Conservation (phyloP, 1,140 invertebrate species). For the Octopus bimaculoides region DNA sequence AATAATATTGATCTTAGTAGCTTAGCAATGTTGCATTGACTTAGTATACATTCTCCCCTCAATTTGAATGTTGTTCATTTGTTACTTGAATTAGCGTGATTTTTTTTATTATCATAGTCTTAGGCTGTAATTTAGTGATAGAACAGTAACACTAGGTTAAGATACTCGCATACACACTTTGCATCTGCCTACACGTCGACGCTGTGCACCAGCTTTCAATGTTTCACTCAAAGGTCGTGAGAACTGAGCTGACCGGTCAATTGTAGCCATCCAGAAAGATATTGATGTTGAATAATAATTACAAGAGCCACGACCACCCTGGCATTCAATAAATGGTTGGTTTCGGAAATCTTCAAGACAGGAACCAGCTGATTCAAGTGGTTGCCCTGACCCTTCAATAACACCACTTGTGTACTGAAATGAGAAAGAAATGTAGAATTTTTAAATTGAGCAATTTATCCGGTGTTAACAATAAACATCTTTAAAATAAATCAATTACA, state of each 20-base stretch:
- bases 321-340: slow-evolving; percentile 91
- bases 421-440: slow-evolving; percentile 14
- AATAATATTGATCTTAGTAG: too few relatives aligned
- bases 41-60: too few relatives aligned
- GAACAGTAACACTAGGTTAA: not conserved
- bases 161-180: slow-evolving; percentile 79
- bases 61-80: too few relatives aligned
- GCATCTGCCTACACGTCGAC: slow-evolving; percentile 85
- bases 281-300: slow-evolving; percentile 67
- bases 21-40: too few relatives aligned
- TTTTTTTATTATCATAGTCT: too few relatives aligned
- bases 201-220: slow-evolving; percentile 85
- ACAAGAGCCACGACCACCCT: slow-evolving; percentile 49
- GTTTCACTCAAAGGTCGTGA: slow-evolving; percentile 80
- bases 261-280: slow-evolving; percentile 96
- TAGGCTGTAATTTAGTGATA: too few relatives aligned
- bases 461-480: not conserved
- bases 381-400: slow-evolving; percentile 92
- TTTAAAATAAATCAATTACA: not conserved
- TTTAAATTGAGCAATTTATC: not conserved
- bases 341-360: slow-evolving; percentile 94
- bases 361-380: slow-evolving; percentile 87
- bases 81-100: too few relatives aligned
- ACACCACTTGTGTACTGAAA: slow-evolving; percentile 75
- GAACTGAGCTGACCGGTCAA: slow-evolving; percentile 79